Percentiles rank a stretch among this genome's conserved stretches.
Conservation (phyloP, 2,888 invertebrate genomes). For the Lypha dubia region DNA sequence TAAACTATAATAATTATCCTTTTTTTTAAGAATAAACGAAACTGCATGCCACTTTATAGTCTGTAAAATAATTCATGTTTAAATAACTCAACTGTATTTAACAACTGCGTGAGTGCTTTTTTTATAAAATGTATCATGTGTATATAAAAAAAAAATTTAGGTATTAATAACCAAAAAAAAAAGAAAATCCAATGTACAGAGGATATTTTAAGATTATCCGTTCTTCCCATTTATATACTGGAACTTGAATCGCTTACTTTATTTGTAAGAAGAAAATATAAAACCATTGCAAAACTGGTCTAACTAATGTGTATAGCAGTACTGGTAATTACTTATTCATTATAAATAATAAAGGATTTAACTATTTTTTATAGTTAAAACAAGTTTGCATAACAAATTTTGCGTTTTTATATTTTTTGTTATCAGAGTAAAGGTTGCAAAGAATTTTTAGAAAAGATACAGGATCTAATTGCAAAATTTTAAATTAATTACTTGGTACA, state of each 20-base stretch:
- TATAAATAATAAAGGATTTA: conserved; percentile 14
- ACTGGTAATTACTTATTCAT: background rate
- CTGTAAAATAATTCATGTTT: conserved; percentile 23
- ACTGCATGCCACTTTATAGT: conserved; percentile 28
- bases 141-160: conserved; percentile 6
- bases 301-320: conserved; percentile 9
- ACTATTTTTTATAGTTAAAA: conserved; percentile 43
- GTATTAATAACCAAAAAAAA: too few species aligned
- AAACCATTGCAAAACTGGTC: background rate
- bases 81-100: background rate
- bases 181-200: background rate
- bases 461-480: too few species aligned
- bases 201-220: background rate
- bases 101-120: conserved; percentile 10
- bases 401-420: background rate
- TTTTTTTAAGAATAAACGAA: conserved; percentile 19
- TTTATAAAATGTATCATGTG: conserved; percentile 13
- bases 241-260: conserved; percentile 5
- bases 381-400: background rate
- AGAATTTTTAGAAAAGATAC: too few species aligned
- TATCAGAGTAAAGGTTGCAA: too few species aligned
- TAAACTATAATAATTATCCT: conserved; percentile 11
- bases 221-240: conserved; percentile 26
- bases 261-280: background rate
- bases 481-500: too few species aligned